Evolutionary conservation across 2,797 vertebrate genomes (phyloP), one percentile per base, ranked within the genome.

Genomic region (Sebastes variabilis): DNA sequence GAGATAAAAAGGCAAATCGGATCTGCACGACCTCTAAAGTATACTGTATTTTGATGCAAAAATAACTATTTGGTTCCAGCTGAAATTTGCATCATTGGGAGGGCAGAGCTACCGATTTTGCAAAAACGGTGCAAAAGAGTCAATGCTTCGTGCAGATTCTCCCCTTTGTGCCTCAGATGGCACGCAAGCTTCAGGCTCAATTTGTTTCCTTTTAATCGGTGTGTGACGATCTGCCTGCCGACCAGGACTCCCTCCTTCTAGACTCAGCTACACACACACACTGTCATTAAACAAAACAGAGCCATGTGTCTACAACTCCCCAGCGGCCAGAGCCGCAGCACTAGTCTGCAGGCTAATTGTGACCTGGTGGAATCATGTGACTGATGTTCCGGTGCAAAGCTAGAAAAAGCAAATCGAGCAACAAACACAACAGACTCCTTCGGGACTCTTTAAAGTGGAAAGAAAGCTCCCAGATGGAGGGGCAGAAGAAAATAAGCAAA

Each of bases 281-380:
- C 77, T 86, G 91, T 93, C 90, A 94, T 93, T 94, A 93, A 90
- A 90, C 89, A 92, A 93, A 94, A 93, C 92, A 92, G 85, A 93
- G 88, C 93, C 88, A 93, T 93, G 91, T 93, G 91, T 93, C 84
- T 86, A 74, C 81, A 85, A 60, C 85, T 90, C 89, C 88, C 85
- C 72, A 77, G 75, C 9, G 87, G 73, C 89, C 75, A 60, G 79
- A 27, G 78, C 84, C 85, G 83, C 88, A 83, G 87, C 81, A 42
- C 77, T 59, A 70, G 77, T 86, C 81, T 87, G 84, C 65, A 78
- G 87, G 89, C 89, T 92, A 92, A 94, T 92, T 93, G 91, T 92
- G 92, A 93, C 91, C 91, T 87, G 89, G 85, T 91, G 88, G 86
- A 87, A 83, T 88, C 87, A 80, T 86, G 87, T 83, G 86, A 91